phyloP scores from a whole-genome alignment of 2,888 invertebrate species.

The Adela reaumurella region DNA sequence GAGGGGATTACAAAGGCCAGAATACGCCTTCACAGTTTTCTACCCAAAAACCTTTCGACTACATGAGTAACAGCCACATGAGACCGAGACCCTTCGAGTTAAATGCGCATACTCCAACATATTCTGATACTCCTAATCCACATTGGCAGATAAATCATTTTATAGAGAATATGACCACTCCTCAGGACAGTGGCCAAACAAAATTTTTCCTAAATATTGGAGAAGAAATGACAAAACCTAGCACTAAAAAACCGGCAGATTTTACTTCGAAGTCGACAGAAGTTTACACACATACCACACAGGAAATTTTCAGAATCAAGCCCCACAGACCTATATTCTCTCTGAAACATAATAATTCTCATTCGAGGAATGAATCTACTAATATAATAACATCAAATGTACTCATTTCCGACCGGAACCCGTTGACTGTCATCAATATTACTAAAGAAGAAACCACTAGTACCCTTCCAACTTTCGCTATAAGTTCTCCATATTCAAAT shows the following conservation, averaged over 20 bases:
- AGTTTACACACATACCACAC: conserved; percentile 3
- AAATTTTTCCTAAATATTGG: conserved; percentile 41
- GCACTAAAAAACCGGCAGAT: conserved; percentile 18
- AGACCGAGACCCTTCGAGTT: conserved; percentile 45
- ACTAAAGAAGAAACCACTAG: conserved; percentile 25
- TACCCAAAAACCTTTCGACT: conserved; percentile 34
- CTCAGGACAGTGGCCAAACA: conserved; percentile 32
- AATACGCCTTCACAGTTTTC: conserved; percentile 28
- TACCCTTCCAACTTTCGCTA: conserved; percentile 27
- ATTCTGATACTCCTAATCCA: conserved; percentile 45
- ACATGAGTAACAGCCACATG: conserved; percentile 24
- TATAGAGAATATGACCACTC: conserved; percentile 35
- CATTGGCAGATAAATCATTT: conserved; percentile 51
- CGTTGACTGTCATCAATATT: conserved; percentile 32
- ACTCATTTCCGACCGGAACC: conserved; percentile 42
- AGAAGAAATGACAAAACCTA: conserved; percentile 29
- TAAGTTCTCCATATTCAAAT: conserved; percentile 20
- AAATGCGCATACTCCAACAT: conserved; percentile 28
- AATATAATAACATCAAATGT: conserved; percentile 49
- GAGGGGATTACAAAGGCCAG: conserved; percentile 26
- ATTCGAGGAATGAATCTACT: conserved; percentile 23
- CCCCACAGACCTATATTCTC: conserved; percentile 23
- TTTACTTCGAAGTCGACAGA: conserved; percentile 5
- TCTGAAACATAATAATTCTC: conserved; percentile 21
- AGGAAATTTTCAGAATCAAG: conserved; percentile 1